These are phyloP conservation scores for Leptopilina boulardi DNA, from an alignment of 1,140 invertebrate genomes.

Conservation along the genomic window DNA sequence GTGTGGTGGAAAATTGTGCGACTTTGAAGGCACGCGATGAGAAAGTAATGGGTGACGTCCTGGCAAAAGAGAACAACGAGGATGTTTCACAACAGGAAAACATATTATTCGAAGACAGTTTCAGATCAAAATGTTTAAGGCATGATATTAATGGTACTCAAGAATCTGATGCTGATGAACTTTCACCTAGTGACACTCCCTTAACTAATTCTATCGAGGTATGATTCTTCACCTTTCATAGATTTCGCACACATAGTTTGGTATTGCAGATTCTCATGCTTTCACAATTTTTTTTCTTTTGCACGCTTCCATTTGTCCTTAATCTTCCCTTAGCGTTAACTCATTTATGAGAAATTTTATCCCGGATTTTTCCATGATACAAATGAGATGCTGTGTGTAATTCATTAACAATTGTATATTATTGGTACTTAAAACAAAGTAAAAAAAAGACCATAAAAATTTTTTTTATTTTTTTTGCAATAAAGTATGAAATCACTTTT, in stretches of 20 bases:
- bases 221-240: not conserved
- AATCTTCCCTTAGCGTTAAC: not conserved
- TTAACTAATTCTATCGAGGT: not conserved
- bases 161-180: not conserved
- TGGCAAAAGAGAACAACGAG: constrained; percentile 59
- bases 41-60: constrained; percentile 67
- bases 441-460: too few species aligned
- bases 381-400: not conserved
- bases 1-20: constrained; percentile 54
- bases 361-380: not conserved
- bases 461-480: too few species aligned
- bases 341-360: not conserved
- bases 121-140: not conserved
- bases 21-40: constrained; percentile 50
- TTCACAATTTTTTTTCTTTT: constrained; percentile 25
- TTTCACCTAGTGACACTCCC: not conserved
- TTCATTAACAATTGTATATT: not conserved
- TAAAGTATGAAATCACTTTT: too few species aligned
- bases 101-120: constrained; percentile 39
- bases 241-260: constrained; percentile 29
- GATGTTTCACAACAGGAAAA: constrained; percentile 35
- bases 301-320: not conserved
- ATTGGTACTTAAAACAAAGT: not conserved
- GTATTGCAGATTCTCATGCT: constrained; percentile 42
- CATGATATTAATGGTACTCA: not conserved